Evolutionary conservation across 2,113 vertebrate species (phyloP), one percentile per base, ranked within the genome.

Genomic region (Phylloscopus trochilus): DNA sequence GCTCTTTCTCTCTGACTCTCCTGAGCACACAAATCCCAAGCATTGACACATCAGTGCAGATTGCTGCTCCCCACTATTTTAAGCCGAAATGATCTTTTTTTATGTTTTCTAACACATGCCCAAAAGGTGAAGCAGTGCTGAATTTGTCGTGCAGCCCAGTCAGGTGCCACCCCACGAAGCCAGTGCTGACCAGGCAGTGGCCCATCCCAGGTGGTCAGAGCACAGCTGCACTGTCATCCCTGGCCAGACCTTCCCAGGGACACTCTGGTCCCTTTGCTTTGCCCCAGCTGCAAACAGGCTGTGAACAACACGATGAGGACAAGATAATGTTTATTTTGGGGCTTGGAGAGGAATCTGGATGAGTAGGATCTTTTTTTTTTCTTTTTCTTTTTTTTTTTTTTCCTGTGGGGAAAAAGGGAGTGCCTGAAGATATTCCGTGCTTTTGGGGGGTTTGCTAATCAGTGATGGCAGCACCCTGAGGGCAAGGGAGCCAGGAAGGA

Each of bases 381-480:
- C 37, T 10, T 55, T 53, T 14, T 49, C 14, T 52, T 49, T 55
- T 52, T 52, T 30, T n/a, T 58, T 56, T 58, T 63, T 28, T 60
- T 80, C 51, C 68, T 72, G 11, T 44, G 43, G 24, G 64, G 15
- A 2, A 20, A 87, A 83, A 59, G 22, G 47, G 70, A 88, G 47
- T 52, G 52, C 68, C 73, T 92, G 77, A 51, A 89, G 83, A 80
- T 4, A 9, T 60, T 87, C 49, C 0, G 2, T 37, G 62, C 55
- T 89, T 67, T 84, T 47, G 33, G 7, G 93, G 77, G 52, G 39
- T 31, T 87, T 93, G 70, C 37, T 96, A 68, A 87, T 91, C 11
- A 5, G 23, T 64, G 66, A 46, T 94, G 92, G 88, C 95, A 93
- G 92, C 78, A 92, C 85, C 95, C 92, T 14, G 7, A 91, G 90